Evolutionary conservation across 2,888 invertebrate genomes (phyloP), one percentile per base, ranked within the genome.

Genomic region (Pristionchus japonicus): DNA sequence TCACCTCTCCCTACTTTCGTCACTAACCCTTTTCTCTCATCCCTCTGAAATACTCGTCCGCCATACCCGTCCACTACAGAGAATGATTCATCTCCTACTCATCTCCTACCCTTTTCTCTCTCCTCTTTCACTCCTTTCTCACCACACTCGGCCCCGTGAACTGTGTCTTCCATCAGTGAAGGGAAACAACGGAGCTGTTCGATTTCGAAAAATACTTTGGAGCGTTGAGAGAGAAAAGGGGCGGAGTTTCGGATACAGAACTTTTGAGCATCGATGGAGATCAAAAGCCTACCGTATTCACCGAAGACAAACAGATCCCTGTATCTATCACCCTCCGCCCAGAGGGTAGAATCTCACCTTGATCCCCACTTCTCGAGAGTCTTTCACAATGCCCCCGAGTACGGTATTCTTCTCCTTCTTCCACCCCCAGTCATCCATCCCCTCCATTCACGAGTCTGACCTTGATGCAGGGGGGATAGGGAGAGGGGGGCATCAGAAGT

Each of bases 1-100:
- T 64, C 64, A 31, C 57, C 64, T 27, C 31, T 70, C 70, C 9
- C 20, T 27, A 70, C 70, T 77, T 77, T 77, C 77, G 77, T 77
- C 77, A 77, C 77, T 77, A 47, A 47, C 77, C 77, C 43, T 47
- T 40, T 77, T 40, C 77, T 47, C 77, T 77, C 43, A 40, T 43
- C 77, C 77, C 77, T 77, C 77, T 77, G 77, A 77, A 77, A 77
- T 77, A 77, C 77, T 47, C 77, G 77, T 77, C 77, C 67, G n/a
- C 82, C 52, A 34, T 43, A 52, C 82, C 67, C 67, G 40, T 85
- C 67, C 85, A 64, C 49, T 85, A 27, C 49, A 40, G 20, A 43
- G 31, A 43, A 43, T 85, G 40, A 64, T 85, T 85, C 85, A 61
- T 85, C 85, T 85, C 49, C 67, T 85, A 47, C 67, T 85, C 85